Evolutionary conservation across 1,140 invertebrate genomes (phyloP), one percentile per base, ranked within the genome.

Genomic region (Rhopalosiphum maidis): DNA sequence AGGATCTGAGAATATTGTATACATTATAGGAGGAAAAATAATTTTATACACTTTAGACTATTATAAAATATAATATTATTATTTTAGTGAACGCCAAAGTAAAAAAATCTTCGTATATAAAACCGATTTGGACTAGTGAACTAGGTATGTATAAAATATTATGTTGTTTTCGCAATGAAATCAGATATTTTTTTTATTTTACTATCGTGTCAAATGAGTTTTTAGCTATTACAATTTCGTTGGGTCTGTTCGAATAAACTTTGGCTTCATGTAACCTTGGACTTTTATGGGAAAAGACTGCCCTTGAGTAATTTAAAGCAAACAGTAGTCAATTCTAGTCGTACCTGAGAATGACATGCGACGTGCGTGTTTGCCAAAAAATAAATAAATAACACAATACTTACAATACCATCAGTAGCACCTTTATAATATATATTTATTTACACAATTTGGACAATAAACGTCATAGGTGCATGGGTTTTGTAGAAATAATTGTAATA

Each of bases 341-440:
- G 22, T 90, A 90, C 23, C 35, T 37, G 35, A 51, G 51, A 55
- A 90, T 41, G 88, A 90, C 51, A 90, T 8, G 51, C 22, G 88
- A 35, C 35, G 51, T 88, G 46, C 86, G 46, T 88, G 86, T 89
- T 89, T 89, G 88, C 88, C 88, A 90, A 90, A 90, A 35, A 35
- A n/a, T 18, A 18, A 88, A 90, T 1, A 90, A 21, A 60, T 25
- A 90, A 89, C 35, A 48, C 41, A 6, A 51, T 51, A 48, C 43
- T 18, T 4, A 35, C 30, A 30, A 68, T n/a, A 25, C 25, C 7
- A 25, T 9, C 7, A 68, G 60, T 30, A 51, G 21, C 21, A 51
- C 46, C 25, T 51, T 21, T n/a, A n/a, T 15, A 86, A 11, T 86
- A 37, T 41, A 25, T 55, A 25, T 55, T 0, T 9, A 30, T 60